Percentiles rank a stretch among this genome's conserved stretches.
These are phyloP conservation scores for Mallateleia sp. DNA, from an alignment of 2,888 invertebrate genomes.

Conservation along the genomic window DNA sequence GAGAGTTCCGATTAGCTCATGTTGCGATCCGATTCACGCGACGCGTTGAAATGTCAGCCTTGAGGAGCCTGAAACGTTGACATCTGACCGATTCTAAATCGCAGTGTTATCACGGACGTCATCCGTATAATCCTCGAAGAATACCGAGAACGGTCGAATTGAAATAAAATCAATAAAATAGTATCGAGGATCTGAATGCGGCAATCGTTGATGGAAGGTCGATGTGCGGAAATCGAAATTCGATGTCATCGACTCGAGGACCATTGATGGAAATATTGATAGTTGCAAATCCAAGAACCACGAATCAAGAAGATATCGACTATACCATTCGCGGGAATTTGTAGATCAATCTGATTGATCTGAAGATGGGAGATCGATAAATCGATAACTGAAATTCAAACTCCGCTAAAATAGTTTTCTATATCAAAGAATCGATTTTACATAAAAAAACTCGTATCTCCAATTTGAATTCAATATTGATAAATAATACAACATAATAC, in stretches of 20 bases:
- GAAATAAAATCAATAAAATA: background rate
- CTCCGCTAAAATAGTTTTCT: too few relatives aligned
- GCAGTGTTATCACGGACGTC: conserved; percentile 28
- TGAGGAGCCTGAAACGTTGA: conserved; percentile 53
- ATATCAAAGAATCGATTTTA: too few relatives aligned
- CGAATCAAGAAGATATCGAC: too few relatives aligned
- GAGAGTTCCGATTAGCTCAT: conserved; percentile 51
- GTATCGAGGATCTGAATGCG: conserved; percentile 28
- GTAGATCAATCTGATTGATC: too few relatives aligned
- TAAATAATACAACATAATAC: too few relatives aligned
- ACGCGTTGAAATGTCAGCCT: conserved; percentile 58
- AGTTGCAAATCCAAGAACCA: background rate
- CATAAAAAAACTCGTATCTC: too few relatives aligned
- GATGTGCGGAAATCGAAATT: background rate
- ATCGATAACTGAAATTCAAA: too few relatives aligned
- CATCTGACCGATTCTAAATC: conserved; percentile 40
- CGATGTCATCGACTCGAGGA: background rate
- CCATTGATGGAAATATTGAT: background rate
- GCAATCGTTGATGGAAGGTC: background rate
- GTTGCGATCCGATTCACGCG: conserved; percentile 53
- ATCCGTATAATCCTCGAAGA: background rate
- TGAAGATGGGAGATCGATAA: too few relatives aligned
- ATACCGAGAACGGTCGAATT: conserved; percentile 6
- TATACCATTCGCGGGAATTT: too few relatives aligned
- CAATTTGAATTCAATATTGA: too few relatives aligned